Base-by-base conservation (phyloP, 2,888 invertebrate genomes). In the Tenthredo amoena region DNA sequence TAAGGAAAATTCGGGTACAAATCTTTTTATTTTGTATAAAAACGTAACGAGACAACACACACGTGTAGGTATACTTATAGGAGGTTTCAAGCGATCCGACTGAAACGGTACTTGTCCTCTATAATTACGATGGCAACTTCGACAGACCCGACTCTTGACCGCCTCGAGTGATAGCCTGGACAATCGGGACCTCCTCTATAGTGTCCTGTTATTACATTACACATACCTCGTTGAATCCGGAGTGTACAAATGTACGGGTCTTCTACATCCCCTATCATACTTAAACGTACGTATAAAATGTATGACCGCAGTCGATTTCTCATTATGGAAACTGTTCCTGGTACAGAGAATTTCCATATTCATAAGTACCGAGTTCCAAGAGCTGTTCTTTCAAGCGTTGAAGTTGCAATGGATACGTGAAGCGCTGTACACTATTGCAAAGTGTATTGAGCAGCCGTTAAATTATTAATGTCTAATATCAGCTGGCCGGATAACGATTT, bases 201-300 rank as follows among this genome's bases (percentile, higher is more conserved):
- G 26, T 47, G 31, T 40, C 68, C 68, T 68, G 47, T 83, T 83
- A 83, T 83, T 68, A 71, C 71, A 37, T 68, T 47, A 65, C 68
- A 21, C 47, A 83, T 83, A 83, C 68, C 83, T 83, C n/a, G 68
- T 34, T 83, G n/a, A 47, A 18, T 47, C 55, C 55, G n/a, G 15
- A 40, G 21, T 10, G 10, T 47, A 76, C 15, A 21, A 55, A 34
- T 79, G 47, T 26, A 26, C 71, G 34, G n/a, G n/a, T 37, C 37
- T 34, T 9, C 10, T 9, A 31, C 12, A 18, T 40, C 26, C 72
- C 37, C 72, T 72, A 15, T 15, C n/a, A 5, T n/a, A 50, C 6
- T n/a, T 3, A 50, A 5, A n/a, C 18, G 18, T 55, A 55, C 6
- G n/a, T n/a, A 55, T n/a, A 55, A 55, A 55, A 55, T 55, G 55